These are phyloP conservation scores for Mercenaria mercenaria DNA, from an alignment of 1,140 invertebrate genomes.

Conservation along the genomic window DNA sequence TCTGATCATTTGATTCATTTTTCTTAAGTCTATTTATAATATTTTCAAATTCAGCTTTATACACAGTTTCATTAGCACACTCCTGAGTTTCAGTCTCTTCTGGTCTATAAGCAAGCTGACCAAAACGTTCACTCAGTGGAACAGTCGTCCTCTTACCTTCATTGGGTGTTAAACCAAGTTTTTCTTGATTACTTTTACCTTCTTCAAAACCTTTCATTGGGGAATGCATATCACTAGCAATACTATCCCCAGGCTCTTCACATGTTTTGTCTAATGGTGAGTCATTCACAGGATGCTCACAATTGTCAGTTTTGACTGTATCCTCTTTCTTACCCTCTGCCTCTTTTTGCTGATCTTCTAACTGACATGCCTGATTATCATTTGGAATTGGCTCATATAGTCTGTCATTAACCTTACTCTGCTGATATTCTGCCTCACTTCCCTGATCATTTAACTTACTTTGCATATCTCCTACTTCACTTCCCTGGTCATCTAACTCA, in stretches of 20 bases:
- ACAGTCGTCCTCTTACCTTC: neutral
- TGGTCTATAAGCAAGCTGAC: neutral
- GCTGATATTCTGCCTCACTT: neutral
- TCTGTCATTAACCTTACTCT: neutral
- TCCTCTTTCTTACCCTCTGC: no score
- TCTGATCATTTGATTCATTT: neutral
- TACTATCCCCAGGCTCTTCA: no score
- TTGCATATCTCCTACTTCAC: neutral
- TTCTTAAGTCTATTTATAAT: neutral
- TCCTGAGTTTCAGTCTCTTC: neutral
- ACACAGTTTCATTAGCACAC: neutral
- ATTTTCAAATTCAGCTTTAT: neutral
- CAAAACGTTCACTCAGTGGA: neutral
- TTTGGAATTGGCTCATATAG: no score
- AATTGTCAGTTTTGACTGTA: no score
- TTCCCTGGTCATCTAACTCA: neutral
- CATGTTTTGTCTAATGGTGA: no score
- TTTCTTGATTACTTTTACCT: no score
- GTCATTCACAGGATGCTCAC: no score
- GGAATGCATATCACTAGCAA: no score
- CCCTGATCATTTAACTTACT: neutral
- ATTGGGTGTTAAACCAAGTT: no score
- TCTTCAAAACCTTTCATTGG: no score
- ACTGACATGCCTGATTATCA: no score
- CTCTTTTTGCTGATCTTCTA: no score